Conservation (phyloP, 2,113 vertebrate genomes). For the mouse (Mus musculus) region DNA sequence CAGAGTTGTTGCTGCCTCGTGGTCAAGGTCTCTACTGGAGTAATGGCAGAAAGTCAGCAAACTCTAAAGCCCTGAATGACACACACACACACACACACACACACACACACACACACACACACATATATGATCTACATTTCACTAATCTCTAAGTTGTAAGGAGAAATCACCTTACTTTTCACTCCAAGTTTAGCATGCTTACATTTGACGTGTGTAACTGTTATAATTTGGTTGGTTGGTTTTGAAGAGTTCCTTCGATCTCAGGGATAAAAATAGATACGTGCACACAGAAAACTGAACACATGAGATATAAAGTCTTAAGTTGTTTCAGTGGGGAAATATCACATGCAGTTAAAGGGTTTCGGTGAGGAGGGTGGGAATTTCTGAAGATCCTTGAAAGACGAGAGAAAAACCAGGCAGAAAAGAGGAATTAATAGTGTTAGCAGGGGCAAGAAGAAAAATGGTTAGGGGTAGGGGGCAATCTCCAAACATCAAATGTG, state of each 20-base stretch:
- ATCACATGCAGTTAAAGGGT: neutral
- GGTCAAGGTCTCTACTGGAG: slow-evolving; percentile 13
- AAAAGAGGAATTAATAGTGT: neutral
- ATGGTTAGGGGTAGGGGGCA: neutral
- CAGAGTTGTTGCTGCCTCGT: neutral
- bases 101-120: too few relatives aligned
- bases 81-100: too few relatives aligned
- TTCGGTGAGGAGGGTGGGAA: neutral
- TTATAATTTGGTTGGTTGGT: neutral
- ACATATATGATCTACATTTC: neutral
- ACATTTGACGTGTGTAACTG: slow-evolving; percentile 9
- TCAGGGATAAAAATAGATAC: neutral
- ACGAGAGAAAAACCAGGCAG: neutral
- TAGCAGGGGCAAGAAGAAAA: neutral
- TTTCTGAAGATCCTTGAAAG: neutral
- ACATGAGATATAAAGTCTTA: neutral
- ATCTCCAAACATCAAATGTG: neutral
- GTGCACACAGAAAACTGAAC: neutral
- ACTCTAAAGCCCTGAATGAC: neutral
- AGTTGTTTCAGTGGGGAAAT: neutral
- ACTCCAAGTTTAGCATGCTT: slow-evolving; percentile 22
- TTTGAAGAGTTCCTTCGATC: neutral
- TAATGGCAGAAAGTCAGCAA: neutral
- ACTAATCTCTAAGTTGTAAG: slow-evolving; percentile 9
- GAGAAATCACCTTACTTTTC: neutral